Evolutionary conservation across 2,113 vertebrate genomes (phyloP), one percentile per base, ranked within the genome.

Genomic region (Trichechus manatus): DNA sequence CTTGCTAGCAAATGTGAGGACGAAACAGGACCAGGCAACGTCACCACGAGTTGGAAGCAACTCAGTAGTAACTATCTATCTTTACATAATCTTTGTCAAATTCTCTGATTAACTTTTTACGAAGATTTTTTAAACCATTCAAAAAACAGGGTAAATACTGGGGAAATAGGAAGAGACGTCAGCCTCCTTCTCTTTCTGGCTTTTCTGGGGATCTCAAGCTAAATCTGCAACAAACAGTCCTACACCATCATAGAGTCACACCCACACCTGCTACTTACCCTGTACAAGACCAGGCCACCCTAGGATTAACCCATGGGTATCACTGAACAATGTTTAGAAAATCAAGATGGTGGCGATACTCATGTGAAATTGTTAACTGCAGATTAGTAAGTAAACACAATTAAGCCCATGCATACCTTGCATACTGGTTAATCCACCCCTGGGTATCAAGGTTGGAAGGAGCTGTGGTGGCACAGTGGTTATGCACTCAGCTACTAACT

Each of bases 71-170:
- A 33, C 31, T 70, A 2, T 70, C 68, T 70, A 31, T 68, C 31
- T 15, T 5, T 70, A 70, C 27, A 15, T 70, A n/a, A 70, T n/a
- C 72, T 75, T 42, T 96, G 29, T 81, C 87, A 78, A 80, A 75
- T 88, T 74, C 66, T 91, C 20, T 64, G 20, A 42, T 85, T 92
- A 94, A 93, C 22, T 29, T 86, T 88, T 92, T 84, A 94, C 47
- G n/a, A 80, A 79, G 64, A 82, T 80, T 50, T 87, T 68, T 85
- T 86, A 85, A 91, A 22, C 27, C 44, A 50, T 61, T 85, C 4
- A 66, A 80, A 81, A 95, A 87, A 61, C 29, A 87, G 3, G 25
- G 2, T 53, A 88, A 82, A 31, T 78, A 75, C 14, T 78, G 44
- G 77, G 36, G 19, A 81, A 75, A 72, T 85, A 66, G 22, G 36